Conservation (phyloP, 2,888 invertebrate genomes). For the Neocrepidodera transversa region DNA sequence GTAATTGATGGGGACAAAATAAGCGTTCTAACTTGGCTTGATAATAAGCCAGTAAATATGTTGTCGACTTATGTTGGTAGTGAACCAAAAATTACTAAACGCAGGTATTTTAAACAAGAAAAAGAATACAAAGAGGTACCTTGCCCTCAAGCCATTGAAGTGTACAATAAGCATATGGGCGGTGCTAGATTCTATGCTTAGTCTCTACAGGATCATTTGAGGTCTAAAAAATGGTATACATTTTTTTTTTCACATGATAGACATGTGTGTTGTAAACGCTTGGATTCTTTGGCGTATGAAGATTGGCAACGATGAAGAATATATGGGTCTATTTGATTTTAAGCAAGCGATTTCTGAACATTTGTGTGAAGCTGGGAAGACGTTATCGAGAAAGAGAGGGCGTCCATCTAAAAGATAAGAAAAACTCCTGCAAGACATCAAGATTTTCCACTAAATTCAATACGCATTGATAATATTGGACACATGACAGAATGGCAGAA, state of each 20-base stretch:
- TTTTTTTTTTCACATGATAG: constrained; percentile 36
- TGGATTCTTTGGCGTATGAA: no score
- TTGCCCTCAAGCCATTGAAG: constrained; percentile 13
- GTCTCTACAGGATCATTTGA: constrained; percentile 22
- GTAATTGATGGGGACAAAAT: no score
- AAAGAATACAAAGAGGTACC: constrained; percentile 1
- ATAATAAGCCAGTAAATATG: no score
- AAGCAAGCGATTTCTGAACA: constrained; percentile 16
- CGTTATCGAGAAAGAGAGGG: constrained; percentile 6
- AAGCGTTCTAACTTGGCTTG: no score
- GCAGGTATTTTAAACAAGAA: not conserved
- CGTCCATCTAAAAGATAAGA: constrained; percentile 8
- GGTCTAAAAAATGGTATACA: constrained; percentile 36
- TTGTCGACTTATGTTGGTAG: not conserved
- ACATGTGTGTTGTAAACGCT: constrained; percentile 8
- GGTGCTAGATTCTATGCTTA: constrained; percentile 21
- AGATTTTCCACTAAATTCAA: constrained; percentile 1
- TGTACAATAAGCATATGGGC: no score
- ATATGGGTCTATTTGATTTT: constrained; percentile 16
- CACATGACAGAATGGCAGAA: constrained; percentile 1
- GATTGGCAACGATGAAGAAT: constrained; percentile 2
- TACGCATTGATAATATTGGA: constrained; percentile 1
- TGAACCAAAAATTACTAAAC: not conserved
- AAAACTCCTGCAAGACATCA: constrained; percentile 3
- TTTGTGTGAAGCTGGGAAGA: constrained; percentile 10